phyloP scores from a whole-genome alignment of 2,113 vertebrate species.

The Python bivittatus region DNA sequence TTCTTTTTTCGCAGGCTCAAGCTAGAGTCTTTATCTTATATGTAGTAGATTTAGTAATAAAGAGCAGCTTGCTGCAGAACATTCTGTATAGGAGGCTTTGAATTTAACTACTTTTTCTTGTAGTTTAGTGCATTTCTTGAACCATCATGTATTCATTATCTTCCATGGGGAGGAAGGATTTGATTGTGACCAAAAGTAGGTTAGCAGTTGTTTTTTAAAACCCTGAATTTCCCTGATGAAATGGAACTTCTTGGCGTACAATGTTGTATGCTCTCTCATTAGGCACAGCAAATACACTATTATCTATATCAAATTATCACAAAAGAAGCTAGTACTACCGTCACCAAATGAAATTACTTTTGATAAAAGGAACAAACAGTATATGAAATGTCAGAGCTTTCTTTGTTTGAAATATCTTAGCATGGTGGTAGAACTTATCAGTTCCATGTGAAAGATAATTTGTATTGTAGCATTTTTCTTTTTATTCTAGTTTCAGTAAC shows the following conservation, averaged over 20 bases:
- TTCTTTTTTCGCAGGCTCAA: not conserved
- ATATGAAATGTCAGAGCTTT: not conserved
- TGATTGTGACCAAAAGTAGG: not conserved
- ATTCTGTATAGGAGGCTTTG: not conserved
- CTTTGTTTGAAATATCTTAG: not conserved
- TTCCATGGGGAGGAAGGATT: not conserved
- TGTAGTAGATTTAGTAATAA: not conserved
- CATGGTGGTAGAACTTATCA: not conserved
- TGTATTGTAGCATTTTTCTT: not conserved
- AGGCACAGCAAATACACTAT: not conserved
- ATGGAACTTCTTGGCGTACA: not conserved
- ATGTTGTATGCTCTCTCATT: not conserved
- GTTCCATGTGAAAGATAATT: not conserved
- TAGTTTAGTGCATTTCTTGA: not conserved
- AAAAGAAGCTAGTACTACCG: not conserved
- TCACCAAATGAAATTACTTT: not conserved
- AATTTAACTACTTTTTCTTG: not conserved
- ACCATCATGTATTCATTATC: not conserved
- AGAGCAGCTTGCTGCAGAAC: not conserved
- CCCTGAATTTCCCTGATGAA: not conserved
- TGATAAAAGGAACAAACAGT: not conserved
- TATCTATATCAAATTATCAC: not conserved
- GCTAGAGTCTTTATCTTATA: not conserved
- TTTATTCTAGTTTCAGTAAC: not conserved
- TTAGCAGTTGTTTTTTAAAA: not conserved